Evolutionary conservation across 1,140 invertebrate species (phyloP), one percentile per base, ranked within the genome.

Genomic region (Atta colombica): DNA sequence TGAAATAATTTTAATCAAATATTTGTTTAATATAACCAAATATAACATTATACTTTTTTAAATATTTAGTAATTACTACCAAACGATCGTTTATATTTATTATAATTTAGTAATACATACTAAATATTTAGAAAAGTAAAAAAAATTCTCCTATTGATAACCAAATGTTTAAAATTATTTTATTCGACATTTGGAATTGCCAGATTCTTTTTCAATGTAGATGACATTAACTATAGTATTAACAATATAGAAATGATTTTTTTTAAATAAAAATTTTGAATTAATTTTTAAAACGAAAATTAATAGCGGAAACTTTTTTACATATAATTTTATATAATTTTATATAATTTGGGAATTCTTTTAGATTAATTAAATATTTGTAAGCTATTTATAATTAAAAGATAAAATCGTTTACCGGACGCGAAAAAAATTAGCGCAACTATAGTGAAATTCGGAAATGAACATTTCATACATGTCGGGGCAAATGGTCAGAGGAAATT

Each of bases 401-500:
- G 58, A 49, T 74, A 71, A n/a, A 66, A 31, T n/a, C 35, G 12
- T 72, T 82, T 16, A 45, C 12, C n/a, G 5, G 25, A 60, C 28
- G 10, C 14, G 12, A 49, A 31, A 72, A 12, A 35, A 72, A 82
- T 61, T 72, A 35, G 8, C 14, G 4, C 3, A 5, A 21, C 35
- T 74, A 10, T 5, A n/a, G 25, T 39, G 31, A 80, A 80, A 55
- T 25, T 80, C 8, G 4, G 2, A 55, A 68, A 31, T 28, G 49
- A 82, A 39, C 49, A 61, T 21, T 82, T 82, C 72, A 18, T 45
- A 80, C 77, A 80, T 6, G 66, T 81, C 28, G 53, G 18, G 25
- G 5, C 35, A 60, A 71, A 58, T 10, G 78, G 51, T 82, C 80
- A 82, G 72, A 82, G 80, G 68, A 82, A 82, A 82, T 74, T 72